Conservation (phyloP, 2,113 vertebrate genomes). For the Oxyura jamaicensis region DNA sequence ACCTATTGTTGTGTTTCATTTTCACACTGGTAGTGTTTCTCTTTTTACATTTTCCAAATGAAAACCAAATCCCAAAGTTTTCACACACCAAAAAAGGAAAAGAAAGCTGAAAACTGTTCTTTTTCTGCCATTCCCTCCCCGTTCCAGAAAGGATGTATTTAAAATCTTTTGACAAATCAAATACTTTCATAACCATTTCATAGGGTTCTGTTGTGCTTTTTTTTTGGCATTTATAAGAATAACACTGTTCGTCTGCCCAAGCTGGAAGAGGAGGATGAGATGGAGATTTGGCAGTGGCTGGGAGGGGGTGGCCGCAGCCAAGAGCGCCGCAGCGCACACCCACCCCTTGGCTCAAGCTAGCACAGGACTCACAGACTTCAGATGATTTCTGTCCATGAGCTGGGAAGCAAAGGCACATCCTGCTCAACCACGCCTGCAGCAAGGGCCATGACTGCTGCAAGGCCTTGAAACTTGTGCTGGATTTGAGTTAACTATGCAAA, state of each 20-base stretch:
- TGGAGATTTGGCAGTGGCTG: neutral
- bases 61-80: slow-evolving; percentile 1
- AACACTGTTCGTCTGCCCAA: neutral
- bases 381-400: neutral
- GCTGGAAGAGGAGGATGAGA: neutral
- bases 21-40: neutral
- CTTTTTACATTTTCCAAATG: neutral
- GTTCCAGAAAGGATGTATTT: neutral
- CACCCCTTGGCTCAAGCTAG: neutral
- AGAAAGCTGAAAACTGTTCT: neutral
- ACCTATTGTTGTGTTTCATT: neutral
- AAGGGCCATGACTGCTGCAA: fast-evolving
- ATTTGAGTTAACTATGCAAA: neutral
- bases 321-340: fast-evolving
- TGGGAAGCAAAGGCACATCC: neutral
- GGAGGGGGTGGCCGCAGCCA: neutral
- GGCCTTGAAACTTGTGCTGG: neutral
- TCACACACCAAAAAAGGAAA: neutral
- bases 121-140: neutral
- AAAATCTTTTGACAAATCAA: neutral
- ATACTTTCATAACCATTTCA: neutral
- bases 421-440: fast-evolving
- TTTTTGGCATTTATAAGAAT: neutral
- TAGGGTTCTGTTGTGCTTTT: neutral
- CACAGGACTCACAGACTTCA: neutral